Base-by-base conservation (phyloP, 2,797 vertebrate genomes). In the Pelochelys cantorii region DNA sequence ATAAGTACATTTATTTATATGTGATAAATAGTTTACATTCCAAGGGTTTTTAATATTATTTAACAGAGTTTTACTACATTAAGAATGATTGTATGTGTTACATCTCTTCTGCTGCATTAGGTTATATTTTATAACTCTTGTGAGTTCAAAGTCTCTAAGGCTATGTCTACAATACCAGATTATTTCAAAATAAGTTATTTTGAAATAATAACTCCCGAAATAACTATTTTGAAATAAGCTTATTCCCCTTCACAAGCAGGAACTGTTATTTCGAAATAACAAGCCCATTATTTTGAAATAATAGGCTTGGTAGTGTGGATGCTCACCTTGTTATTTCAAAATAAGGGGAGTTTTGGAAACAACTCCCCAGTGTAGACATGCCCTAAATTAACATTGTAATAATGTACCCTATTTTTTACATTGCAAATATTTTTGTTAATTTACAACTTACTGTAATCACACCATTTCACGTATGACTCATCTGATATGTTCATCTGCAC, bases 361-460 rank as follows among this genome's bases (percentile, higher is more conserved):
- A 48, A 48, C 42, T 48, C 42, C 42, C 42, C 42, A 48, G 42
- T 48, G 42, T 48, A 8, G 2, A 48, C 42, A 48, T 48, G 42
- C 42, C 42, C 42, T 31, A 53, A 27, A 88, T 89, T 90, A 90
- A 77, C 90, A 15, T 83, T 95, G 83, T 54, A 68, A 25, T 87
- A 89, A 92, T 18, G 1, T 90, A 65, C 12, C 56, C 52, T 74
- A 84, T 34, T 82, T 93, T 90, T 92, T 92, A 23, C 65, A 13
- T 88, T 90, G 87, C 79, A 86, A 81, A 83, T 74, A 89, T 85
- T 5, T 82, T 79, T 88, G 86, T 29, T 60, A 55, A 55, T 93
- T 96, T 93, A 53, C 84, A 95, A 55, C 65, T 87, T 65, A 75
- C 56, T 82, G 25, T 85, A 92, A 87, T 11, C 7, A 2, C 82